Base-by-base conservation (phyloP, 2,113 vertebrate genomes). In the Brienomyrus longianalis region DNA sequence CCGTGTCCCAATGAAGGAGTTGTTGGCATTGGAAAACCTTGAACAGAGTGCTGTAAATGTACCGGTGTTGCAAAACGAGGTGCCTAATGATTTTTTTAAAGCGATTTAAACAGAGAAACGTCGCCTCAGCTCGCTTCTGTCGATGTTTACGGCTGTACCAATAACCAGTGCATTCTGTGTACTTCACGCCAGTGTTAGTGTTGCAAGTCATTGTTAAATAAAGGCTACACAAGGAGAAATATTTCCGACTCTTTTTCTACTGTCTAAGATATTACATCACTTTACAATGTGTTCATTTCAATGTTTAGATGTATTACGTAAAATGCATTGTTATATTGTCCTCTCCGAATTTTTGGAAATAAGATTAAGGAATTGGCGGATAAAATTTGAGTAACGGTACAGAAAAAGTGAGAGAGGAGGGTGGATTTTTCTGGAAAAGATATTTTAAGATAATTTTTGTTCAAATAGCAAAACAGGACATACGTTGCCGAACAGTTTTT, bases 121-220 rank as follows among this genome's bases (percentile, higher is more conserved):
- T 48, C 11, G 19, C n/a, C n/a, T 86, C 9, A 3, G 27, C 56
- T 48, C 1, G 19, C 27, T 54, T 39, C 9, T 87, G 10, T 86
- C 35, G 1, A 27, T 87, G 6, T 35, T 56, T 31, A 9, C 13
- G 31, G 31, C 85, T 19, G 51, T 87, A 39, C 13, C 48, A n/a
- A 27, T 54, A 39, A 19, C 48, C 51, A 17, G 51, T 56, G 54
- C 15, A 21, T 19, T 56, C 15, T 70, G 35, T 56, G 91, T 70
- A 89, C 90, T 84, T 90, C 23, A 91, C 91, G 90, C 90, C 92
- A 92, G 89, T 93, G 90, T 92, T 92, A 56, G 92, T 91, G 89
- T 89, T 89, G 83, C 93, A 93, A 94, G 87, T 89, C 77, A 91
- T 86, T 91, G 90, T 94, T 92, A 56, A 95, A 95, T 94, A 94